Conservation (phyloP, 1,140 invertebrate genomes). For the Plectrocnemia conspersa region DNA sequence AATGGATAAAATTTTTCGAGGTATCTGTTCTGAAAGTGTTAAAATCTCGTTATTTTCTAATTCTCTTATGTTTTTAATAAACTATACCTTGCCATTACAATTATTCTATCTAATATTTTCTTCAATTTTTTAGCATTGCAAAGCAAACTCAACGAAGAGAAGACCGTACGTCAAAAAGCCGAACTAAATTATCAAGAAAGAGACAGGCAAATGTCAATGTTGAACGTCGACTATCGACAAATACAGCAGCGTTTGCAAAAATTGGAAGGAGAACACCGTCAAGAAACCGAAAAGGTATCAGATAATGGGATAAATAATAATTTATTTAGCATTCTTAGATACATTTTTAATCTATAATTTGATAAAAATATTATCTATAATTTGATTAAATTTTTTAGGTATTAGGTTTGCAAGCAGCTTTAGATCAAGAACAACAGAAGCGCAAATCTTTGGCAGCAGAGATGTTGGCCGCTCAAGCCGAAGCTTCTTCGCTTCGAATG, state of each 20-base stretch:
- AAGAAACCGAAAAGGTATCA: conserved; percentile 78
- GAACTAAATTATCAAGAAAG: conserved; percentile 84
- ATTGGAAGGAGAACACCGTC: conserved; percentile 80
- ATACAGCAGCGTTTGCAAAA: conserved; percentile 86
- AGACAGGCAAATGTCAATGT: conserved; percentile 89
- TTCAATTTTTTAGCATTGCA: conserved; percentile 66
- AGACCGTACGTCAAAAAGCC: conserved; percentile 73
- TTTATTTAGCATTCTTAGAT: conserved; percentile 1
- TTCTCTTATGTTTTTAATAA: neutral
- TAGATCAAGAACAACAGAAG: conserved; percentile 84
- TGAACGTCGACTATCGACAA: conserved; percentile 88
- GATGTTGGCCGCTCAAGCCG: conserved; percentile 43
- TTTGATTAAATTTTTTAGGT: conserved; percentile 41
- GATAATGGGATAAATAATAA: neutral
- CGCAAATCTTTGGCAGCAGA: conserved; percentile 42
- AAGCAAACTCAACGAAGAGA: conserved; percentile 87
- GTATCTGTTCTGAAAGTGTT: conserved; percentile 35
- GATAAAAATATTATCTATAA: neutral
- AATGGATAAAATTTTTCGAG: conserved; percentile 50
- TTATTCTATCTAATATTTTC: neutral
- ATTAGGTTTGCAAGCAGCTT: conserved; percentile 72
- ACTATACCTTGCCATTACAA: neutral
- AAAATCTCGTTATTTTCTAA: neutral
- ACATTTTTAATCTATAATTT: conserved; percentile 1
- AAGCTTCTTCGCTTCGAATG: conserved; percentile 40